Conservation (phyloP, 2,797 vertebrate species). For the Falco concolor region DNA sequence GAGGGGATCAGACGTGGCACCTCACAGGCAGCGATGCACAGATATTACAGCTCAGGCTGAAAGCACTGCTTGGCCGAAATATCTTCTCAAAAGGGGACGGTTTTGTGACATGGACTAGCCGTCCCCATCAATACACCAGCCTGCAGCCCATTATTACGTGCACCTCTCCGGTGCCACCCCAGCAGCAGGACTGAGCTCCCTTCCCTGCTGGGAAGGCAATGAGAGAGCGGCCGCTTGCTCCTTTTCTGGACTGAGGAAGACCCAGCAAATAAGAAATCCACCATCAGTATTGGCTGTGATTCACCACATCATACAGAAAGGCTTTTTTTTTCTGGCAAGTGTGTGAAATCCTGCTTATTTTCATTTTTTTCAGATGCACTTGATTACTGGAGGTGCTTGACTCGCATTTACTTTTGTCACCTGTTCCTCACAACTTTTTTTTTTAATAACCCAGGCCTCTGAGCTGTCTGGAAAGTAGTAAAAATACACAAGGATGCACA, state of each 20-base stretch:
- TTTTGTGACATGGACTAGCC: no score
- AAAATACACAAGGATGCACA: neutral
- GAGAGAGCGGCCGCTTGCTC: neutral
- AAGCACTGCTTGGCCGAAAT: no score
- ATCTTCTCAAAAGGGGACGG: no score
- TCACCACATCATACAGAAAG: neutral
- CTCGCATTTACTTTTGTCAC: neutral
- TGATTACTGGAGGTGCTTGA: neutral
- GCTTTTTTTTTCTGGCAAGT: neutral
- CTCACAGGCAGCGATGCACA: fast-evolving
- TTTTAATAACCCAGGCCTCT: neutral
- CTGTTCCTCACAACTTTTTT: neutral
- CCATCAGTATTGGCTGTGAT: neutral
- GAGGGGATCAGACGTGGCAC: neutral
- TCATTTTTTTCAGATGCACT: neutral
- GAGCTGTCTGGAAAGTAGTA: neutral
- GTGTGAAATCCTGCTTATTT: neutral
- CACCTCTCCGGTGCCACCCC: neutral
- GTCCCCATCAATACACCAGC: no score
- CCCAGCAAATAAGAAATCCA: neutral
- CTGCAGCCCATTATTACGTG: no score
- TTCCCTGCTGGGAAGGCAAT: neutral
- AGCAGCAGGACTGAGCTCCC: neutral
- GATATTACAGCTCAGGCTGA: neutral
- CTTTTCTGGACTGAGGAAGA: neutral